Evolutionary conservation across 2,888 invertebrate genomes (phyloP), one percentile per base, ranked within the genome.

Genomic region (Lithophane socia): DNA sequence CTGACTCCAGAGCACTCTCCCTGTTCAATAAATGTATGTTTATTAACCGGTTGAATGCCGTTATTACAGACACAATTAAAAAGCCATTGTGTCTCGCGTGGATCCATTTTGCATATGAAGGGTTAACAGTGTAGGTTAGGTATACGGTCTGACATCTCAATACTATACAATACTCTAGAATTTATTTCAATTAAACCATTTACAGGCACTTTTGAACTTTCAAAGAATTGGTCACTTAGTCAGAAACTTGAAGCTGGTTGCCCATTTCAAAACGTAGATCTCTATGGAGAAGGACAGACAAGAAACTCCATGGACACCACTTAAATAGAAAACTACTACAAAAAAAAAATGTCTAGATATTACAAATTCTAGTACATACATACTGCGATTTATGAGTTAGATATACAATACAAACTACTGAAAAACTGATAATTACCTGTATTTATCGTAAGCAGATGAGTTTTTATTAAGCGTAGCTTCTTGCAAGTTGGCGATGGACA

Each of bases 391-490:
- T 56, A 56, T 56, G 12, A 24, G 56, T 56, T 56, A 56, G n/a
- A 4, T 56, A 56, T n/a, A n/a, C 1, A 56, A 13, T 12, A 24
- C 0, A 56, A 56, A 24, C n/a, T 12, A n/a, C n/a, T 56, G n/a
- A 49, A 16, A 49, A 16, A 16, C 49, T 24, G 24, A 58, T 58
- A 58, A 13, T 58, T 58, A 96, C 97, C 93, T 94, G 93, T 96
- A 98, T 91, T 98, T 98, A 82, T 99, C 98, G 93, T 99, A 99
- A 0, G 99, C 98, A 56, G 97, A 97, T 74, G 97, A 96, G 94
- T 97, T 99, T 87, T 99, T 99, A 86, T 97, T 98, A 49, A 97
- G 94, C 0, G 99, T 98, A 0, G 99, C 99, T 94, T 99, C 99
- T 97, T 99, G 97, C 16, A 97, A 91, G 88, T 96, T 97, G 52